Evolutionary conservation across 1,140 invertebrate species (phyloP), one percentile per base, ranked within the genome.

Genomic region (Drosophila bocki): DNA sequence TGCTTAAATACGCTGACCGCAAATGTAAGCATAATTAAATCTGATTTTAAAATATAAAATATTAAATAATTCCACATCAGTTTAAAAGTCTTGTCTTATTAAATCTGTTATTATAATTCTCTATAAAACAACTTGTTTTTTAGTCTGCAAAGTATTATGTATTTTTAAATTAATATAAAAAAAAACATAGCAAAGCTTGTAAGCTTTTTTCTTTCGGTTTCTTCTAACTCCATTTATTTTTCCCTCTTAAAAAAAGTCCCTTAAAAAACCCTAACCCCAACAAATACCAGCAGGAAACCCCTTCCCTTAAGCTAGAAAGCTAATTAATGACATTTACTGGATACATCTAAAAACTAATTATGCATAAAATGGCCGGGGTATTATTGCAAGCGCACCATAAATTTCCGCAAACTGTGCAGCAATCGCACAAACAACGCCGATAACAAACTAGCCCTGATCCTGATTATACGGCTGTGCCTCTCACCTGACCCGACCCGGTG

Each of bases 281-380:
- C 33, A 8, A 54, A 22, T 22, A 1, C 4, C 17, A n/a, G 11
- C 7, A 9, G 13, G 2, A 32, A 51, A 29, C 12, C 37, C n/a
- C 22, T 29, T 39, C 3, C 7, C 22, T 7, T 26, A 50, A 69
- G 74, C 69, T 69, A 12, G 56, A 90, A 82, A 85, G 78, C 80
- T 79, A 90, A 90, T 90, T 90, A 90, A 90, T 90, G 82, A 64
- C 81, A 77, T 82, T 90, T 84, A 77, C 84, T 76, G 75, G 72
- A 75, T 69, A 90, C 68, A 78, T 88, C 82, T 90, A 88, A 91
- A 90, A 90, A 90, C 85, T 90, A 90, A 90, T 90, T 90, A 90
- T 91, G 86, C 85, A 90, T 90, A 90, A 90, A 90, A 90, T 85
- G 77, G 82, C 78, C 62, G 67, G 61, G 64, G 82, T 86, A 90